Evolutionary conservation across 2,113 vertebrate genomes (phyloP), one percentile per base, ranked within the genome.

Genomic region (Procavia capensis): DNA sequence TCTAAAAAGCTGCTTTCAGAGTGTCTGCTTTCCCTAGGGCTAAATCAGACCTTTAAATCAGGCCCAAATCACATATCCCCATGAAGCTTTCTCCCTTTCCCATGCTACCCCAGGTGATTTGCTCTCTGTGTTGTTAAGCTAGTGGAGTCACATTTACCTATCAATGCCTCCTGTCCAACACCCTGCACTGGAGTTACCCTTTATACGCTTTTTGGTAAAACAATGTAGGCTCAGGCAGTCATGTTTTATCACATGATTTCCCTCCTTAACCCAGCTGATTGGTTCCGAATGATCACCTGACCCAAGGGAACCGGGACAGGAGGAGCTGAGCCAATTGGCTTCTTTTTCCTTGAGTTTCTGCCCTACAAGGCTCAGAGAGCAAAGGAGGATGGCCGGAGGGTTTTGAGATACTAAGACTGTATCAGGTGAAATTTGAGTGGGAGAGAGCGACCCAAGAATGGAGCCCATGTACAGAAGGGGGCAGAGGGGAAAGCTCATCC

Each of bases 221-320:
- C 4, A 10, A 14, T 34, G 72, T 59, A 88, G 34, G 31, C 5
- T 63, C 29, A 80, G 16, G 7, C 20, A 57, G 86, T 78, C 63
- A 81, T 59, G 41, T 86, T 82, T 72, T 31, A 64, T 39, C 43
- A 80, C 16, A 2, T 78, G 47, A 80, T 31, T 61, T 87, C 47
- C 78, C 79, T 92, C n/a, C 41, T 90, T 43, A 24, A 19, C 34
- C n/a, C 4, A 93, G 64, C 6, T 93, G 50, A 82, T 76, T 82
- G 41, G 63, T 70, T 93, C 84, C 92, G 78, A 90, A 25, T 57
- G 72, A 70, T 88, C 93, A 79, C 29, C 31, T 91, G 93, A 93
- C n/a, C 20, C 31, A 43, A 19, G 20, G 2, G 10, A 27, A 19
- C 27, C 70, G 75, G 25, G 29, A 61, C n/a, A 82, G 82, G 7